These are phyloP conservation scores for Perdita meconis DNA, from an alignment of 2,888 invertebrate genomes.

Conservation along the genomic window DNA sequence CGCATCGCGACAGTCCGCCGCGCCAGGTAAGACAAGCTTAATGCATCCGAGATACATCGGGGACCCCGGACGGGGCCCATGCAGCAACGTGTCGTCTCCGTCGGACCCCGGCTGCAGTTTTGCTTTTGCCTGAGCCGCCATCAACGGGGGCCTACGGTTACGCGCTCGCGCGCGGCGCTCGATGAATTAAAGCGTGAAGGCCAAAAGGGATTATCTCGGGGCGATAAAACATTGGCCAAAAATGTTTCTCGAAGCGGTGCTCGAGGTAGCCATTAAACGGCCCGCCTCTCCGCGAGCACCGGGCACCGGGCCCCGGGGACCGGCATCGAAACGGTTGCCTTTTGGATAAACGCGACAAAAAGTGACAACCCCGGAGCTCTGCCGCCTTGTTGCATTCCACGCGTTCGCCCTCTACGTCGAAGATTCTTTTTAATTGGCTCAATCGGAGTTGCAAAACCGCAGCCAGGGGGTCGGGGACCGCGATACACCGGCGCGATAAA, in stretches of 20 bases:
- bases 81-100: slow-evolving; percentile 64
- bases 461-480: slow-evolving; percentile 1
- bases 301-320: too few relatives aligned
- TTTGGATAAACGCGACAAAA: slow-evolving; percentile 33
- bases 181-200: slow-evolving; percentile 69
- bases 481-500: slow-evolving; percentile 48
- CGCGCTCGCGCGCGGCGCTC: too few relatives aligned
- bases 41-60: slow-evolving; percentile 66
- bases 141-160: slow-evolving; percentile 31
- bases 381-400: slow-evolving; percentile 37
- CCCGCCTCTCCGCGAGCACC: too few relatives aligned
- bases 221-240: slow-evolving; percentile 68
- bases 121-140: slow-evolving; percentile 61
- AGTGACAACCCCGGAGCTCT: slow-evolving; percentile 22
- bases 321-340: neutral
- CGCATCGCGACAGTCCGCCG: slow-evolving; percentile 66
- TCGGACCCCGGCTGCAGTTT: slow-evolving; percentile 60
- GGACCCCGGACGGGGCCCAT: slow-evolving; percentile 20
- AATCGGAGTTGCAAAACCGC: slow-evolving; percentile 37
- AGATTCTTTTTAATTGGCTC: slow-evolving; percentile 55
- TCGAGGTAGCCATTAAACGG: slow-evolving; percentile 63
- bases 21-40: slow-evolving; percentile 70
- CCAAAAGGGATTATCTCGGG: slow-evolving; percentile 61
- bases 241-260: slow-evolving; percentile 61
- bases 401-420: slow-evolving; percentile 29